These are phyloP conservation scores for Spongilla lacustris DNA, from an alignment of 37 sponge, comb jelly and placozoan species.

Conservation along the genomic window DNA sequence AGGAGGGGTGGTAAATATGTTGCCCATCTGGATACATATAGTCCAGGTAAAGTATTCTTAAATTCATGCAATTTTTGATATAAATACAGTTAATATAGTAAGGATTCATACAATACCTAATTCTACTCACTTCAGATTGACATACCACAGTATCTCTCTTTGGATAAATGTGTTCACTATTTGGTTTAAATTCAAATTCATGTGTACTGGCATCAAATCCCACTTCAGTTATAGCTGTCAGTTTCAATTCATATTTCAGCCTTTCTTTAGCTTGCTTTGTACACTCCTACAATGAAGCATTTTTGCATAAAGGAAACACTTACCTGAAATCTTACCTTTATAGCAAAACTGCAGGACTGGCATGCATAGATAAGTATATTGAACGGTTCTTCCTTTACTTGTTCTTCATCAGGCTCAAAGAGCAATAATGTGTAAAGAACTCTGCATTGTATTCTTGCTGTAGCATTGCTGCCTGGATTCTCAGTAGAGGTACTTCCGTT, in stretches of 20 bases:
- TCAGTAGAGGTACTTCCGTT: neutral
- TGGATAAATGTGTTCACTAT: neutral
- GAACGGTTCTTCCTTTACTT: neutral
- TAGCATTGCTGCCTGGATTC: neutral
- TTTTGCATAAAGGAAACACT: neutral
- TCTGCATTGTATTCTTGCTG: neutral
- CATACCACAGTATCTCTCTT: neutral
- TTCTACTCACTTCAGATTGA: neutral
- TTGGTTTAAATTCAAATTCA: neutral
- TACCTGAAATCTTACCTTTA: neutral
- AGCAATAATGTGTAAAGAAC: neutral
- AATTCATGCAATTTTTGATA: too few species aligned
- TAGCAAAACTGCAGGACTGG: neutral
- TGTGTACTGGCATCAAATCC: neutral
- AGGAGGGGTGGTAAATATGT: too few species aligned
- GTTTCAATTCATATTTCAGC: neutral
- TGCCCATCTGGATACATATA: too few species aligned
- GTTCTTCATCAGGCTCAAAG: neutral
- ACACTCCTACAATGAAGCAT: neutral
- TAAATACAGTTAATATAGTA: neutral
- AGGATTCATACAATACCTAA: neutral
- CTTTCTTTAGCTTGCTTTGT: neutral
- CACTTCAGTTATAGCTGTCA: neutral
- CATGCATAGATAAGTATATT: neutral
- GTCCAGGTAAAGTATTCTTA: too few species aligned